Percentiles rank a stretch among this genome's conserved stretches.
Evolutionary conservation across 2,888 invertebrate species (phyloP).

Genomic region (Drosophila pullipes): DNA sequence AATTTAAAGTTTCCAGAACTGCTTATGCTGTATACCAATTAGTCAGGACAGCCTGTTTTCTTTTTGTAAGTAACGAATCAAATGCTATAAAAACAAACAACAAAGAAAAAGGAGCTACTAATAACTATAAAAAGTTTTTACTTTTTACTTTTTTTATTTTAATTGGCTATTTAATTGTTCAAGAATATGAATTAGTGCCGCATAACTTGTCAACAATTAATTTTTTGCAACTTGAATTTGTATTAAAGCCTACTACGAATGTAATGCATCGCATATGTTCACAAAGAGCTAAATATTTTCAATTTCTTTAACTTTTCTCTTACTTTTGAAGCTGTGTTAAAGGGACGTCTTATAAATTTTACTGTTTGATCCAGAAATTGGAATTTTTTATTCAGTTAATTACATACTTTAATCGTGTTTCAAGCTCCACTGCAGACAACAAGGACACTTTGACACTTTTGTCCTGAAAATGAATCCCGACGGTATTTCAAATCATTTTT

Average conservation of each 20-base stretch:
- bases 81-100: neutral
- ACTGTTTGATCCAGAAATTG: no score
- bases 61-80: neutral
- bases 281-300: neutral
- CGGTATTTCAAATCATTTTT: neutral
- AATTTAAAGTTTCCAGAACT: neutral
- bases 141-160: no score
- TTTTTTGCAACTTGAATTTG: neutral
- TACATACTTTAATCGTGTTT: neutral
- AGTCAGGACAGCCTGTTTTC: neutral
- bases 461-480: neutral
- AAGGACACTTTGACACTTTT: neutral
- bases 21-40: fast-evolving
- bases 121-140: neutral
- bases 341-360: no score
- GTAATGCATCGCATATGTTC: neutral
- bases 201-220: neutral
- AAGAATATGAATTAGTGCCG: no score
- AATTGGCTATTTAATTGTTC: no score
- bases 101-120: neutral
- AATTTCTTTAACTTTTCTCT: no score
- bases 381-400: no score
- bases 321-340: neutral
- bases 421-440: neutral
- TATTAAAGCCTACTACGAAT: neutral